Conservation (phyloP, 2,888 invertebrate species). For the Erebia ligea region DNA sequence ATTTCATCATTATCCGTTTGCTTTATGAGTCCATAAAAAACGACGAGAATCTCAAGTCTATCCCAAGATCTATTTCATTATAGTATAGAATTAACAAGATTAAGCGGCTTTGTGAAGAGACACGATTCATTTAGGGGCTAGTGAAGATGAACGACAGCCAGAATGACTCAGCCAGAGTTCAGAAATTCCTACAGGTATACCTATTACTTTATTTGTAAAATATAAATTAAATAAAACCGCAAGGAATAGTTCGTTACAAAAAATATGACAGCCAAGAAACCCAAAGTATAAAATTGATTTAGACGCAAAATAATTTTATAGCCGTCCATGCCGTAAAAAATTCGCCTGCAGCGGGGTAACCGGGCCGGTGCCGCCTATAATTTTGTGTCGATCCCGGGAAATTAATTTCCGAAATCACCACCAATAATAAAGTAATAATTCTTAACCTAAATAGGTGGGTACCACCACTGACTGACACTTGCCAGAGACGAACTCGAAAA, state of each 20-base stretch:
- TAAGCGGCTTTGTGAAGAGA: too few species aligned
- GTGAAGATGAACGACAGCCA: too few species aligned
- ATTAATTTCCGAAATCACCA: conserved; percentile 79
- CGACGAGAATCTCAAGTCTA: too few species aligned
- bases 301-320: conserved; percentile 27
- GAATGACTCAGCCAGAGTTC: too few species aligned
- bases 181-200: too few species aligned
- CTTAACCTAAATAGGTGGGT: conserved; percentile 65
- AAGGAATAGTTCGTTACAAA: not conserved
- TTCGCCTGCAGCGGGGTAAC: conserved; percentile 29
- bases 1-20: too few species aligned
- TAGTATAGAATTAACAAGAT: too few species aligned
- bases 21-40: too few species aligned
- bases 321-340: conserved; percentile 27
- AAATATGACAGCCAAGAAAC: conserved; percentile 15
- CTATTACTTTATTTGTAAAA: not conserved
- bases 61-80: too few species aligned
- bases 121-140: too few species aligned
- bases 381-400: conserved; percentile 75
- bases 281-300: conserved; percentile 31
- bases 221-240: not conserved
- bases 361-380: conserved; percentile 56
- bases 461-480: conserved; percentile 60
- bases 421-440: conserved; percentile 81
- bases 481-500: conserved; percentile 51